Percentiles rank a stretch among this genome's conserved stretches.
These are phyloP conservation scores for Netta rufina DNA, from an alignment of 2,797 vertebrate species.

Conservation along the genomic window DNA sequence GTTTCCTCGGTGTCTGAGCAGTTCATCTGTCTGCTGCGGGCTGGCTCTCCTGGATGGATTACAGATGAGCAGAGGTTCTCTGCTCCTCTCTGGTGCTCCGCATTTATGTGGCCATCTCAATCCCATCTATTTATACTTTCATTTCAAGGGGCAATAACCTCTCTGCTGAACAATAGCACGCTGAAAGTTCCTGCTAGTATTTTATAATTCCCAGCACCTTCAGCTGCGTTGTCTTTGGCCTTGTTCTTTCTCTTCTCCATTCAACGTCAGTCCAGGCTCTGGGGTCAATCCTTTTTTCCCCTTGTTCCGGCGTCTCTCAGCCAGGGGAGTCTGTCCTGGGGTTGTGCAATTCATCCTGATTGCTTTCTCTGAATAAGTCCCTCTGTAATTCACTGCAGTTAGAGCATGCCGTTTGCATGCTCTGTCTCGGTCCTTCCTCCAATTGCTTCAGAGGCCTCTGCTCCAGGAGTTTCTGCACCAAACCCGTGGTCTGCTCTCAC, in stretches of 20 bases:
- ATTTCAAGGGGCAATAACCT: background rate
- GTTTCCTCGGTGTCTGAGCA: accelerated
- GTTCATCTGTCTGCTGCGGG: background rate
- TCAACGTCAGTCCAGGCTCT: background rate
- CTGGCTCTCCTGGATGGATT: background rate
- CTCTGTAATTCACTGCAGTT: background rate
- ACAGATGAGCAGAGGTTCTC: background rate
- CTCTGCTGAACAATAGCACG: accelerated
- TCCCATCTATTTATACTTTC: background rate
- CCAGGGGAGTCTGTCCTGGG: background rate
- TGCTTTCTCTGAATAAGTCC: background rate
- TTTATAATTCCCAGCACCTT: background rate
- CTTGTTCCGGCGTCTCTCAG: background rate
- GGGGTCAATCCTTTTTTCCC: background rate
- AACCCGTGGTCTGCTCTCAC: accelerated
- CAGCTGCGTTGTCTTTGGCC: background rate
- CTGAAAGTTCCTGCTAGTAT: background rate
- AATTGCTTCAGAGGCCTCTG: background rate
- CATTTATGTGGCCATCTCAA: background rate
- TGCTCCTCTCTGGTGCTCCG: background rate
- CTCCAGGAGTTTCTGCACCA: background rate
- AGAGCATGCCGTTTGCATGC: background rate
- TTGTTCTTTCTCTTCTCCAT: background rate
- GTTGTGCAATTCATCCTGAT: background rate
- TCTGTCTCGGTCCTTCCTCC: background rate